Evolutionary conservation across 2,888 invertebrate species (phyloP), one percentile per base, ranked within the genome.

Genomic region (Stenodera caucasica): DNA sequence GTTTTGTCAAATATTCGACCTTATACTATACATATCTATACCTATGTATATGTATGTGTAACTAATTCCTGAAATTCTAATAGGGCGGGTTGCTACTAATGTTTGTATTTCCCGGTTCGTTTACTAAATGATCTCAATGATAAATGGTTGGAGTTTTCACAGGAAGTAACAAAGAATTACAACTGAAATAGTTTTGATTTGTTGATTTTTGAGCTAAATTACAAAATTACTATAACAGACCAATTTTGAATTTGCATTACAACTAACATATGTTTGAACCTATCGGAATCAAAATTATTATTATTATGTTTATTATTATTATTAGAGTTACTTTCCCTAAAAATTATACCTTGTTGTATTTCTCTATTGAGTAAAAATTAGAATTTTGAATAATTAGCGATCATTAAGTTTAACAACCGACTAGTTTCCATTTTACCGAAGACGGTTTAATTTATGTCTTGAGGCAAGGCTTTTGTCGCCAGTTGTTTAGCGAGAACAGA

Each of bases 401-500:
- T n/a, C n/a, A n/a, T n/a, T n/a, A n/a, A n/a, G n/a, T n/a, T n/a
- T n/a, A n/a, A n/a, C n/a, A n/a, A n/a, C n/a, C n/a, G n/a, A n/a
- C n/a, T n/a, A n/a, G 26, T 26, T 37, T 7, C 37, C 15, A 15
- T 15, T 37, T 37, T 15, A 37, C 37, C 15, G 37, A 37, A 65
- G 58, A 59, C 49, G 49, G 70, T 71, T 72, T 73, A 75, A 76
- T 76, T 75, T 73, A 76, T 75, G 70, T 72, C 74, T 67, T 54
- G 62, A 63, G 73, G 74, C 72, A 65, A 68, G 61, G 68, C 72
- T 72, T 74, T 75, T 75, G 76, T 75, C 76, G 76, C 70, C 76
- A 75, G 75, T 75, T 75, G 75, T 72, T 69, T 63, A 73, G 73
- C 75, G 74, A 70, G 68, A 69, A 67, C 69, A 67, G 68, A 70